phyloP scores from a whole-genome alignment of 92 coral and sea anemone species.

The Actinostola sp. region DNA sequence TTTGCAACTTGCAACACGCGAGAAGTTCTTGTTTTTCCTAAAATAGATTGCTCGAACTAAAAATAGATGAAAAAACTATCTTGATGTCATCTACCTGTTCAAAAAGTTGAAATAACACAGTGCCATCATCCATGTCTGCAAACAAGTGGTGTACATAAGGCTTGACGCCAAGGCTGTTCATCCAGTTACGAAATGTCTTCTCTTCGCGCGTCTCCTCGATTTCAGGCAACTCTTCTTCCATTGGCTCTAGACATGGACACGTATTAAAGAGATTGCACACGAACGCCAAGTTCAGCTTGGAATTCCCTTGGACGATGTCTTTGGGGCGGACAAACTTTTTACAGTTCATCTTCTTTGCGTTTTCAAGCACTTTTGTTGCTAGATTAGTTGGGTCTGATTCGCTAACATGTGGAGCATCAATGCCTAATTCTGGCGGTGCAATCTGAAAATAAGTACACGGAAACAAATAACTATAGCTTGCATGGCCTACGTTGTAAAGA shows the following conservation, averaged over 20 bases:
- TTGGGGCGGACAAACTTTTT: conserved; percentile 86
- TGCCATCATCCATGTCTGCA: conserved; percentile 84
- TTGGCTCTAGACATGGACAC: conserved; percentile 79
- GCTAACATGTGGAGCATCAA: conserved; percentile 79
- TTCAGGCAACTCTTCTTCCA: conserved; percentile 74
- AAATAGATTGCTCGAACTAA: too few species aligned
- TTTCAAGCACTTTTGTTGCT: conserved; percentile 85
- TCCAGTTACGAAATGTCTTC: conserved; percentile 97
- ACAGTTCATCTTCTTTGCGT: conserved; percentile 86
- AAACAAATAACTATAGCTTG: neutral
- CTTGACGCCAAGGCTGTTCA: conserved; percentile 96
- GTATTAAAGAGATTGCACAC: conserved; percentile 86
- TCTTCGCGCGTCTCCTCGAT: conserved; percentile 96
- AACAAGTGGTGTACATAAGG: conserved; percentile 86
- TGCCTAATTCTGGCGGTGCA: conserved; percentile 63
- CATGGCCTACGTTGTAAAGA: neutral
- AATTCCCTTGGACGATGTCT: conserved; percentile 85
- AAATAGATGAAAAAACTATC: too few species aligned
- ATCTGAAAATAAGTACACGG: conserved; percentile 44
- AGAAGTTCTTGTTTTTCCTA: too few species aligned
- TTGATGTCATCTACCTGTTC: conserved; percentile 65
- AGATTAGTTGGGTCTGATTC: conserved; percentile 77
- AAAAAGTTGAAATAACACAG: conserved; percentile 81
- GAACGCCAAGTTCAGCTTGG: conserved; percentile 90
- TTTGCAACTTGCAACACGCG: too few species aligned